Conservation (phyloP, 2,797 vertebrate genomes). For the Phataginus tetradactyla region DNA sequence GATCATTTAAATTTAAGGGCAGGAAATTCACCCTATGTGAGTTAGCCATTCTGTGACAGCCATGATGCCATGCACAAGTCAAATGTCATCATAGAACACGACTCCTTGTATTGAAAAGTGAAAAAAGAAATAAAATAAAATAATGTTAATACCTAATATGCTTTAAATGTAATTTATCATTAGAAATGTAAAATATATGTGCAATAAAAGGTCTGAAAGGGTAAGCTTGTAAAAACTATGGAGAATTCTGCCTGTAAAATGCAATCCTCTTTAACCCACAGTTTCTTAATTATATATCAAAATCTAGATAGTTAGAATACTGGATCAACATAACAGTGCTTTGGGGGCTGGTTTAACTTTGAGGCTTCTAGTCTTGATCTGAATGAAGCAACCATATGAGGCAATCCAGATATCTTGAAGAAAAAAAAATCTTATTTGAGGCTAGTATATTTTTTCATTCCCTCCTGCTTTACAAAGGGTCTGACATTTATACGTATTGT, state of each 20-base stretch:
- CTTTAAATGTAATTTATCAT: background rate
- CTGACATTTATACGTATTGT: background rate
- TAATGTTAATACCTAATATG: background rate
- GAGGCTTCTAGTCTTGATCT: background rate
- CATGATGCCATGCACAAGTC: background rate
- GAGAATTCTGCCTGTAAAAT: background rate
- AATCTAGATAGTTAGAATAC: background rate
- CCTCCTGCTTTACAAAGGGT: background rate
- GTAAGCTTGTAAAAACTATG: background rate
- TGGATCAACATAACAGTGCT: background rate
- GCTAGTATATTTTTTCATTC: background rate
- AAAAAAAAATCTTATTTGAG: background rate
- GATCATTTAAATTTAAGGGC: background rate
- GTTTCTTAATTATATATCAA: background rate
- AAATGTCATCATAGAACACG: background rate
- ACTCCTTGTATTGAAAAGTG: background rate
- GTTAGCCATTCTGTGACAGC: background rate
- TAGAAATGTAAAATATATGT: background rate
- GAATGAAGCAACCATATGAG: background rate
- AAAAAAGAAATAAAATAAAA: constrained; percentile 7
- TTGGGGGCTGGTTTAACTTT: background rate
- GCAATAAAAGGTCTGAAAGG: background rate
- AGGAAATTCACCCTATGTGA: background rate
- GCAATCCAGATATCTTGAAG: background rate
- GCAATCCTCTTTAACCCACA: background rate